Base-by-base conservation (phyloP, 2,888 invertebrate genomes). In the Sarcophaga variegata region DNA sequence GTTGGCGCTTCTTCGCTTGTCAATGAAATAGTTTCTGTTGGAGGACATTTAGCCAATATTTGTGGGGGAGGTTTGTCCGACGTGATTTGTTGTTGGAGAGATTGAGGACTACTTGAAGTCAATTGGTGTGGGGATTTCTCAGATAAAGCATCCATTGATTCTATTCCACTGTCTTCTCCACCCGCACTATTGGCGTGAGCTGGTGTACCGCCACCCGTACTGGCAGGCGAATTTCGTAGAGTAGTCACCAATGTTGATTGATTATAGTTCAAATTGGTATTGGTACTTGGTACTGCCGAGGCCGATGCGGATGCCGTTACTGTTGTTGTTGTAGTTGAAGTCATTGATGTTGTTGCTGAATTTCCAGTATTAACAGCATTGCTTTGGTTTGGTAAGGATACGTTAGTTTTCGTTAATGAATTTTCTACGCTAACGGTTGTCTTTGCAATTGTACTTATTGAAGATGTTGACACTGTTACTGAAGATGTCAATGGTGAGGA, bases 131-230 rank as follows among this genome's bases (percentile, higher is more conserved):
- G 97, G 88, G 96, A 97, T 92, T 98, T 98, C 92, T 98, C 98
- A 25, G 97, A 97, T n/a, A 97, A 93, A 3, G 98, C 97, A 92
- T 98, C 98, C 98, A 98, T 97, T 60, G 97, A 97, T 93, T 98
- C 98, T 81, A 98, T 98, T 20, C 98, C 98, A 81, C 97, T 97
- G 93, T 98, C 97, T 92, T 98, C 98, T 67, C 97, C 97, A 90
- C 90, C 91, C 14, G 92, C 91, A 78, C 91, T 92, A 74, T 91
- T 91, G 17, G 90, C 90, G 59, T 92, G 92, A 1, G 92, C 92
- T 3, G 92, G 90, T 2, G 92, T 92, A 0, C 97, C 97, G 90
- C 92, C 90, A 0, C 92, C 92, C 25, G 91, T 92, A 83, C 91
- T 92, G n/a, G 92, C 91, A 0, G 92, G 91, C 22, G 95, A 95